Percentiles rank a stretch among this genome's conserved stretches.
Conservation (phyloP, 2,888 invertebrate species). For the Drosophila monieri region DNA sequence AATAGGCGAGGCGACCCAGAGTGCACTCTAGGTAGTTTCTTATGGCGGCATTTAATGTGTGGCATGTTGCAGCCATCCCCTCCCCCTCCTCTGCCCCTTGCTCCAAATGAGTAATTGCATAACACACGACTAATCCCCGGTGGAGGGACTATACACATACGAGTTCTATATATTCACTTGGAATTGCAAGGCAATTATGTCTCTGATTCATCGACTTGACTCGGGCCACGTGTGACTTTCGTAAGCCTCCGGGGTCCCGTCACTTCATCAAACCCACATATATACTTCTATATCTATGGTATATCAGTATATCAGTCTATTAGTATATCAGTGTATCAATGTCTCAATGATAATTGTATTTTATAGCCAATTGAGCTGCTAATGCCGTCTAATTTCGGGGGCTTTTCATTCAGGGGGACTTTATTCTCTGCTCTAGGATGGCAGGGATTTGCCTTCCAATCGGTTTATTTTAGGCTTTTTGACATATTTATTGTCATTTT, state of each 20-base stretch:
- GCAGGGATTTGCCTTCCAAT: not conserved
- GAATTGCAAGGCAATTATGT: slow-evolving; percentile 9
- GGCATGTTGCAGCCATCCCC: slow-evolving; percentile 14
- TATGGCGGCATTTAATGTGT: slow-evolving; percentile 66
- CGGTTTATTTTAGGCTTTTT: no score
- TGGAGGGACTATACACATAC: not conserved
- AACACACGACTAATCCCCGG: slow-evolving; percentile 32
- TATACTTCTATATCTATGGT: no score
- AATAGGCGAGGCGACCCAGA: slow-evolving; percentile 71
- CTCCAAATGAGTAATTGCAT: slow-evolving; percentile 54
- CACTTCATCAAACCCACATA: slow-evolving; percentile 30
- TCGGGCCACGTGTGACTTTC: slow-evolving; percentile 35
- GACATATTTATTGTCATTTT: no score
- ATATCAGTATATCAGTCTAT: not conserved
- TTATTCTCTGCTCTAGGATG: not conserved
- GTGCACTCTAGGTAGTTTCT: slow-evolving; percentile 69
- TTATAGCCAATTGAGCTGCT: slow-evolving; percentile 48
- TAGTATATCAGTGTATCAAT: not conserved
- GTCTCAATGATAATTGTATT: slow-evolving; percentile 30
- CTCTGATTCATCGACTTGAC: slow-evolving; percentile 29
- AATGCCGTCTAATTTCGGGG: not conserved
- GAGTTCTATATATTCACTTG: slow-evolving; percentile 2
- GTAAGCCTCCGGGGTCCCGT: slow-evolving; percentile 44
- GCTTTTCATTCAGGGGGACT: not conserved
- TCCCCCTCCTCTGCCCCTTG: slow-evolving; percentile 18